Base-by-base conservation (phyloP, 2,113 vertebrate genomes). In the Oriolus oriolus region DNA sequence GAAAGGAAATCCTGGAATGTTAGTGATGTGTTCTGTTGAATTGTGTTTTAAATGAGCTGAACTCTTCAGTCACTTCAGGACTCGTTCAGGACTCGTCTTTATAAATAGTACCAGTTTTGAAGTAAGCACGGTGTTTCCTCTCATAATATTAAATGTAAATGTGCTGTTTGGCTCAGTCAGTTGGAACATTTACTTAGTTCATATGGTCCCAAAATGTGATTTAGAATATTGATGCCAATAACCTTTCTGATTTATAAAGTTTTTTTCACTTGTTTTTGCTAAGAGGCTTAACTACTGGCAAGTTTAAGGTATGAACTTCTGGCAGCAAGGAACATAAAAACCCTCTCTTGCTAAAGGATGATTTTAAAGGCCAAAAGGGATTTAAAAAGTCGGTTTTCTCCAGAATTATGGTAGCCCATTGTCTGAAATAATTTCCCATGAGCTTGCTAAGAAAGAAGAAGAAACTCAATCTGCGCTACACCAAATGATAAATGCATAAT, bases 331-430 rank as follows among this genome's bases (percentile, higher is more conserved):
- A 80, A 69, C 66, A 41, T 52, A 75, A 90, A 73, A 49, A 4
- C 5, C 9, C 11, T 49, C 30, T 74, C 50, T 56, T 89, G 54
- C 31, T 87, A 5, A 83, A 93, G 15, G 27, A 30, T 49, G 45
- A 33, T 89, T 95, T 93, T n/a, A 83, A 93, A 91, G 93, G 59
- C 37, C 76, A 91, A 80, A 59, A 81, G 50, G 31, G 39, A 75
- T 87, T 69, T 7, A 26, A 68, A 89, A 56, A 60, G 21, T 81
- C 15, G 7, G 4, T 61, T 94, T 96, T 60, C 31, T 87, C 28
- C 18, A 9, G 65, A 86, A 42, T 35, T 16, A 59, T 45, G 50
- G 23, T 74, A 77, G 37, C 33, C 39, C 7, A 4, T 53, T 79
- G n/a, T 39, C 64, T 56, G 53, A 88, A 96, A 86, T 90, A 69